phyloP scores from a whole-genome alignment of 2,888 invertebrate species.

The Idaea aversata region DNA sequence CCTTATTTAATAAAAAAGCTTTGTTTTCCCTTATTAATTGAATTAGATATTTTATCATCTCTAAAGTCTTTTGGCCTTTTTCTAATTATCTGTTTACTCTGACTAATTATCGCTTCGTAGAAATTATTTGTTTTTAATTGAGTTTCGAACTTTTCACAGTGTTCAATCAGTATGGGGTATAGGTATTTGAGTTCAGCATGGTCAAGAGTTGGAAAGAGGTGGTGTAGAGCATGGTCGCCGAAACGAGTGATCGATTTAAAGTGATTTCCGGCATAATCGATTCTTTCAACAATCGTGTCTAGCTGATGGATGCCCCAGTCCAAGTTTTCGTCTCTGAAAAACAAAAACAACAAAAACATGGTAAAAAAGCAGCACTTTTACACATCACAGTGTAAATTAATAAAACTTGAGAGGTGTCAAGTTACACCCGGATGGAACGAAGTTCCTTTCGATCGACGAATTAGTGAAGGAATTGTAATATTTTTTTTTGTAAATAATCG shows the following conservation, averaged over 20 bases:
- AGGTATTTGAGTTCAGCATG: slow-evolving; percentile 85
- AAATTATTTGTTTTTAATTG: slow-evolving; percentile 74
- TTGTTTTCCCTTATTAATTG: slow-evolving; percentile 2
- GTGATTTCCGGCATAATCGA: slow-evolving; percentile 82
- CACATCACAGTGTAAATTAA: too few species aligned
- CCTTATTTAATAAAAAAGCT: background rate
- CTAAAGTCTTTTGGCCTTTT: slow-evolving; percentile 59
- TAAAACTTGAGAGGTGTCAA: too few species aligned
- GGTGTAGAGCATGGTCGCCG: slow-evolving; percentile 89
- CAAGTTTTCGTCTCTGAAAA: slow-evolving; percentile 66
- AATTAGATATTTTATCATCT: slow-evolving; percentile 28
- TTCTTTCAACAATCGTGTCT: slow-evolving; percentile 86
- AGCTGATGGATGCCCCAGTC: slow-evolving; percentile 91
- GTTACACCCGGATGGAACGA: too few species aligned
- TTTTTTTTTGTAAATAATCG: too few species aligned
- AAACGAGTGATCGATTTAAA: slow-evolving; percentile 86
- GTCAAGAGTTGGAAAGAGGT: slow-evolving; percentile 90
- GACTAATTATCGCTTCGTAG: slow-evolving; percentile 83
- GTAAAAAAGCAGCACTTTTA: too few species aligned
- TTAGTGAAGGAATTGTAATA: too few species aligned
- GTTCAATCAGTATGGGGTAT: slow-evolving; percentile 82
- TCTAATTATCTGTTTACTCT: slow-evolving; percentile 76
- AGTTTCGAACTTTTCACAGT: slow-evolving; percentile 83
- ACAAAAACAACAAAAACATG: slow-evolving; percentile 7
- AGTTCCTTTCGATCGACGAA: too few species aligned